phyloP scores from a whole-genome alignment of 2,113 vertebrate genomes.

The Oncorhynchus tshawytscha region DNA sequence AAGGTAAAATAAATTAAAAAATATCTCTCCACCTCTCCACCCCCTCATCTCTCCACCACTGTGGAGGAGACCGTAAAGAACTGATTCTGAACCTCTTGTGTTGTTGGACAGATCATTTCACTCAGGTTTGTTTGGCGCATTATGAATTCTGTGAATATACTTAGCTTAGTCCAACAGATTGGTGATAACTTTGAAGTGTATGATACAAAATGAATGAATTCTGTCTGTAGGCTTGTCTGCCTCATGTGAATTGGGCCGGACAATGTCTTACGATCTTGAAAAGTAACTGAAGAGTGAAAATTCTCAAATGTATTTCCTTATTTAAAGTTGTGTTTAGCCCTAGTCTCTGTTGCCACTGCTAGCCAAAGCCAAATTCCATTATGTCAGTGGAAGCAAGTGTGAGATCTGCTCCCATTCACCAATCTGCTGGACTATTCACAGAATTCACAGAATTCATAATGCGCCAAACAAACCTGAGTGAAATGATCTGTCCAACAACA shows the following conservation, averaged over 20 bases:
- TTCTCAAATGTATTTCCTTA: background rate
- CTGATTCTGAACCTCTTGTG: slow-evolving; percentile 29
- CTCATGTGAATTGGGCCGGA: background rate
- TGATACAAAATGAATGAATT: too few relatives aligned
- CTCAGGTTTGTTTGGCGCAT: background rate
- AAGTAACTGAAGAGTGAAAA: background rate
- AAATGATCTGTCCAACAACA: too few relatives aligned
- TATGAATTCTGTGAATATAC: background rate
- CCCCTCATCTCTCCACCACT: slow-evolving; percentile 21
- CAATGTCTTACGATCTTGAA: background rate
- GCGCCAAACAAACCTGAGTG: too few relatives aligned
- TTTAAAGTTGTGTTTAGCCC: background rate
- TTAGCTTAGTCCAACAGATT: background rate
- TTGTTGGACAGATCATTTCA: background rate
- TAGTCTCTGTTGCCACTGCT: background rate
- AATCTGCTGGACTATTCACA: too few relatives aligned
- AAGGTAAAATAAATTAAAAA: too few relatives aligned
- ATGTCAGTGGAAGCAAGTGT: too few relatives aligned
- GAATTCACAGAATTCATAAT: too few relatives aligned
- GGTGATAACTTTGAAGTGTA: too few relatives aligned
- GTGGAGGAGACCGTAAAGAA: slow-evolving; percentile 48
- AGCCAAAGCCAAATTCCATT: background rate
- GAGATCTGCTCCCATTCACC: too few relatives aligned
- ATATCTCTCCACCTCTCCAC: too few relatives aligned
- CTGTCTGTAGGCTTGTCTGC: background rate